Percentiles rank a stretch among this genome's conserved stretches.
Conservation (phyloP, 2,797 vertebrate genomes). For the Staurois parvus region DNA sequence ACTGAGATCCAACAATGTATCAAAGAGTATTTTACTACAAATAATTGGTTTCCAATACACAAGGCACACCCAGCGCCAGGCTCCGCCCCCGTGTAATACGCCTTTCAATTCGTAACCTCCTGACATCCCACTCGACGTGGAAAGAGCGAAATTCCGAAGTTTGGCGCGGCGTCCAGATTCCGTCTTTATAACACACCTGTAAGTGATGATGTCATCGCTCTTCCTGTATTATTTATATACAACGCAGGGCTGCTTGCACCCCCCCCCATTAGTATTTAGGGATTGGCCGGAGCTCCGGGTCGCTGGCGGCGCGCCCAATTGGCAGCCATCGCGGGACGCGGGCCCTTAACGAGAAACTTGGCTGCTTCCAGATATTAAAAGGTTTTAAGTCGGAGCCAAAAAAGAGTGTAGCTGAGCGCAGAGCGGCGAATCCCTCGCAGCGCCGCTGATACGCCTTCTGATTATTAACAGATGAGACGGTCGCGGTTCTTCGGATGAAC, state of each 20-base stretch:
- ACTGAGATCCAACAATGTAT: too few species aligned
- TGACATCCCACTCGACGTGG: not conserved
- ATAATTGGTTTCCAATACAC: too few species aligned
- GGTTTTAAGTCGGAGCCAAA: constrained; percentile 53
- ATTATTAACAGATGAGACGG: constrained; percentile 72
- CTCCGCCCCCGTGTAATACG: not conserved
- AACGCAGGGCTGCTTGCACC: not conserved
- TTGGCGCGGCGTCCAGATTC: not conserved
- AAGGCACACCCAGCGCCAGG: too few species aligned
- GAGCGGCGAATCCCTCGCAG: constrained; percentile 50
- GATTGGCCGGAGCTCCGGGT: constrained; percentile 67
- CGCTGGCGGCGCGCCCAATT: constrained; percentile 66
- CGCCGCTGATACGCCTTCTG: constrained; percentile 64
- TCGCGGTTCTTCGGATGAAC: constrained; percentile 61
- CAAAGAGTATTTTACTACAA: too few species aligned
- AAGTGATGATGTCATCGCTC: constrained; percentile 23
- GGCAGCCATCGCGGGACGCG: constrained; percentile 71
- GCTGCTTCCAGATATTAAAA: constrained; percentile 63
- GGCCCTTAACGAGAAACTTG: constrained; percentile 72
- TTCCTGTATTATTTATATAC: constrained; percentile 21
- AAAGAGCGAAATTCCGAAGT: not conserved
- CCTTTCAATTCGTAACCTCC: not conserved
- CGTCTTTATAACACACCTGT: too few species aligned
- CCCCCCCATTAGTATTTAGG: constrained; percentile 64
- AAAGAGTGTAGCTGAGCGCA: constrained; percentile 64